Evolutionary conservation across 2,888 invertebrate genomes (phyloP).

Genomic region (Nezara viridula): DNA sequence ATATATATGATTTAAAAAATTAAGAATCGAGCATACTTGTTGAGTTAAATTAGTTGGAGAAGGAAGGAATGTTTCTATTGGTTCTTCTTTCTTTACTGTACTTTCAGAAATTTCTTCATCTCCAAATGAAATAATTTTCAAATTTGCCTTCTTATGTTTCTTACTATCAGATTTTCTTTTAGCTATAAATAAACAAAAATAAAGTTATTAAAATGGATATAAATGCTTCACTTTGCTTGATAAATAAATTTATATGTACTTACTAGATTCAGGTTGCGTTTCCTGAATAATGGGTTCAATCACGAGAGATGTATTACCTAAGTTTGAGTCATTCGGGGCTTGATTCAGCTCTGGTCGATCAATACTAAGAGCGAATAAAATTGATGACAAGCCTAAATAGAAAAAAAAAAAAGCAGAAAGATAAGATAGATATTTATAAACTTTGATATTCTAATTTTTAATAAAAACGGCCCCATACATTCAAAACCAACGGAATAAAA

Average conservation of each 20-base stretch:
- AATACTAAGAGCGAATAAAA: slow-evolving; percentile 92
- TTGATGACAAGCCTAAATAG: slow-evolving; percentile 82
- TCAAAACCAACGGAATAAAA: too few species aligned
- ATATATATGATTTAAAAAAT: not conserved
- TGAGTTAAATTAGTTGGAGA: slow-evolving; percentile 51
- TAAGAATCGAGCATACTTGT: slow-evolving; percentile 50
- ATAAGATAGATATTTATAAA: not conserved
- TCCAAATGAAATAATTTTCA: slow-evolving; percentile 63
- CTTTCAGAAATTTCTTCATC: slow-evolving; percentile 61
- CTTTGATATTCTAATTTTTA: not conserved
- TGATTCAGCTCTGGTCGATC: slow-evolving; percentile 84
- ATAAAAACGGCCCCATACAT: not conserved
- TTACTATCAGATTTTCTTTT: slow-evolving; percentile 60
- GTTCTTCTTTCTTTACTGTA: slow-evolving; percentile 44
- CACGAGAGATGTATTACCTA: not conserved
- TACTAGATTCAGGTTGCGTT: slow-evolving; percentile 47
- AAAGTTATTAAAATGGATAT: not conserved
- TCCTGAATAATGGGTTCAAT: slow-evolving; percentile 56
- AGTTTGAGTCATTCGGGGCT: slow-evolving; percentile 65
- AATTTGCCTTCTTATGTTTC: slow-evolving; percentile 57
- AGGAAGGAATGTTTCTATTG: slow-evolving; percentile 44
- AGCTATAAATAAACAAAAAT: slow-evolving; percentile 49
- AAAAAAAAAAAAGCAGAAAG: not conserved
- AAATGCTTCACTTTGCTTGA: not conserved
- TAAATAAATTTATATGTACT: not conserved